Base-by-base conservation (phyloP, 2,888 invertebrate species). In the Dysmachus trigonus region DNA sequence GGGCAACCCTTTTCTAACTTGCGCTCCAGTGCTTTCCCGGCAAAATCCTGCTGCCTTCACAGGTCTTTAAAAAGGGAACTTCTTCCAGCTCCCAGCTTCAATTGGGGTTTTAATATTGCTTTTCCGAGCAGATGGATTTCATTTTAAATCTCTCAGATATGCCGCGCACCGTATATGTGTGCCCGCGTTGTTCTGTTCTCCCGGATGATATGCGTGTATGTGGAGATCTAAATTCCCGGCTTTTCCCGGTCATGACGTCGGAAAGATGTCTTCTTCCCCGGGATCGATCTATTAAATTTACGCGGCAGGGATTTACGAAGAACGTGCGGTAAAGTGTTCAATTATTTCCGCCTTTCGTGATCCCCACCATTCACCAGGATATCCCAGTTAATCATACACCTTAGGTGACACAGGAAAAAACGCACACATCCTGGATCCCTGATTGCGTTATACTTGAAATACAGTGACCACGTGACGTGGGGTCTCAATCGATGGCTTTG, bases 101-200 rank as follows among this genome's bases (percentile, higher is more conserved):
- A 76, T 76, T 76, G 76, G 38, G 76, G 38, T 76, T 76, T 76
- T 76, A 76, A 76, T 76, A 76, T 35, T 35, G 18, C 38, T 38
- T 18, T 13, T 3, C 38, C 22, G 13, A 76, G 38, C 35, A 76
- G 76, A 76, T 22, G 76, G 35, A 76, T 35, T 47, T 76, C 76
- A 22, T 35, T 31, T 76, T 76, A 22, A 76, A 76, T 76, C 76
- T 76, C 18, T 18, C 27, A 7, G 2, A 62, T 22, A 41, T n/a
- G n/a, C n/a, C n/a, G n/a, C 7, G 51, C 27, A 10, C 62, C 27
- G 10, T 22, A 62, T 62, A 22, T 47, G 47, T 47, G 47, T 1
- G 18, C 47, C n/a, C 47, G 1, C n/a, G n/a, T n/a, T 6, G n/a
- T 47, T 13, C 51, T 18, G 51, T 3, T 27, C 62, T 22, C 10